Percentiles rank a stretch among this genome's conserved stretches.
phyloP scores from a whole-genome alignment of 2,888 invertebrate species.

The Drosophila quinaria region DNA sequence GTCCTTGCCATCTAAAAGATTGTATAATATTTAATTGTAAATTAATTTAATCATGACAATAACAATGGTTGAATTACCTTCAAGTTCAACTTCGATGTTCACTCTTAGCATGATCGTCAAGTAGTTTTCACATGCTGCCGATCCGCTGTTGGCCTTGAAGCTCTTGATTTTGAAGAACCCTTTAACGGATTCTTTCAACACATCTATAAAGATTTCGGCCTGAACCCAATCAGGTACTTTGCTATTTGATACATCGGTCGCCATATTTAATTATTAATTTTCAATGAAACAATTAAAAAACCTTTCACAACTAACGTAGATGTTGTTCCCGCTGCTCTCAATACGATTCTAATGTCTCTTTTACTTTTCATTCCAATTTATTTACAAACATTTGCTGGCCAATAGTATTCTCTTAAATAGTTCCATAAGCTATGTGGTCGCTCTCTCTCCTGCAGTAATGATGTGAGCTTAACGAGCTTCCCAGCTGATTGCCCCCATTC shows the following conservation, averaged over 20 bases:
- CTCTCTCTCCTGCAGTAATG: not conserved
- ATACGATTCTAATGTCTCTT: slow-evolving; percentile 1
- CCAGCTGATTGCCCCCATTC: not conserved
- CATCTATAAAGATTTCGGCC: slow-evolving; percentile 42
- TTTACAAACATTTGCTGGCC: slow-evolving; percentile 1
- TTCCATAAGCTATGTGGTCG: not conserved
- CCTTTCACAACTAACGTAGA: not conserved
- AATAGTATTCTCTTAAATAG: not conserved
- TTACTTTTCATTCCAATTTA: not conserved
- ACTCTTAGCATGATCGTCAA: slow-evolving; percentile 78
- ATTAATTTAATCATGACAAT: too few relatives aligned
- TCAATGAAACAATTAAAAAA: not conserved
- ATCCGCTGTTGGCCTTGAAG: slow-evolving; percentile 56
- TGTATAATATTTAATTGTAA: slow-evolving; percentile 6
- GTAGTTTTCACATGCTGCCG: slow-evolving; percentile 80
- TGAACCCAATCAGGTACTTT: slow-evolving; percentile 48
- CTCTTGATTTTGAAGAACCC: slow-evolving; percentile 45
- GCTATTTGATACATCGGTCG: slow-evolving; percentile 13
- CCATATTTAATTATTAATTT: slow-evolving; percentile 10
- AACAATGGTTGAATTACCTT: slow-evolving; percentile 50
- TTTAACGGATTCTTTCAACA: slow-evolving; percentile 33
- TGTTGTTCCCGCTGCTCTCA: not conserved
- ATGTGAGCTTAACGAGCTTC: not conserved
- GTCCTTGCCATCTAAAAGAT: slow-evolving; percentile 15
- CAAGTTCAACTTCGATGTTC: slow-evolving; percentile 69